Base-by-base conservation (phyloP, 2,113 vertebrate genomes). In the Upupa epops region DNA sequence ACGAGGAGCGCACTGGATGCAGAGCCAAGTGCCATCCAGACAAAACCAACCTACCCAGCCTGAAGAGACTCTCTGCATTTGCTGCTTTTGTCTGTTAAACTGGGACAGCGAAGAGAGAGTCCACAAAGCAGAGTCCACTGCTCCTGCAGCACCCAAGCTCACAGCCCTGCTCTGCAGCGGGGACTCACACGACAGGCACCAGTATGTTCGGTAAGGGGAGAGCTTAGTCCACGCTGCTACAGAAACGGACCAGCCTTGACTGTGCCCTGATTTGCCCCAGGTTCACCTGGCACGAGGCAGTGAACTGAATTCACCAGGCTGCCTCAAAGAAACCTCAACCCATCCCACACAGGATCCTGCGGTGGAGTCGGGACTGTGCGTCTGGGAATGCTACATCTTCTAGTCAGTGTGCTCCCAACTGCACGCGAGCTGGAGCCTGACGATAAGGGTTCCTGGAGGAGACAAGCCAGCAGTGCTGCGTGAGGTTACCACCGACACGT, bases 361-460 rank as follows among this genome's bases (percentile, higher is more conserved):
- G n/a, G n/a, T n/a, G n/a, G n/a, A n/a, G n/a, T n/a, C n/a, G n/a
- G n/a, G n/a, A n/a, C n/a, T n/a, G n/a, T n/a, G 40, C 40, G 11
- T 15, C 40, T 42, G 40, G 40, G 40, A 15, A 42, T 15, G 6
- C 25, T 68, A 26, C 21, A 48, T 4, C 6, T 49, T 75, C 56
- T 48, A 54, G n/a, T 65, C 13, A 74, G 60, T 32, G 45, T 69
- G 7, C 9, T 45, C 31, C 26, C 64, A 15, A 61, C 69, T 61
- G 36, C n/a, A 78, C 12, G 8, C 32, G n/a, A 83, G 65, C 29
- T 77, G 66, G 42, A 84, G 34, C 71, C 28, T 37, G 71, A 36
- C 0, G 0, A 9, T 59, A 6, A 3, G 19, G 7, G 61, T 8
- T 56, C 24, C 55, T 68, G 48, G 25, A 80, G 15, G 18, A 36